phyloP scores from a whole-genome alignment of 2,797 vertebrate species.

The Gymnopithys bicolor region DNA sequence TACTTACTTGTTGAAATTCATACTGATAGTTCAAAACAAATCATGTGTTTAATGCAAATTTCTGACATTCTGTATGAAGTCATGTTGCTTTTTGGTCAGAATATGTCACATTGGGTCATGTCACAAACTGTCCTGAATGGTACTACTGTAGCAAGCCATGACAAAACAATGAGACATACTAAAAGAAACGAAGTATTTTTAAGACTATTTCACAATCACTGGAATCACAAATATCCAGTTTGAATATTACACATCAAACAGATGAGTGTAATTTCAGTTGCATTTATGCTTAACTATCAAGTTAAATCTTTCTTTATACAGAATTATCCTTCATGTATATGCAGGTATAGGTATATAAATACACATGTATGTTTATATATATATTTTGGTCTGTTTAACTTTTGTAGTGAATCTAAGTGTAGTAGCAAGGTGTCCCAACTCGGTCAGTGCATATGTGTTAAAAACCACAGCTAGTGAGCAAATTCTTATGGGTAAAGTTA shows the following conservation, averaged over 20 bases:
- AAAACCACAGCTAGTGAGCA: background rate
- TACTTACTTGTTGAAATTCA: background rate
- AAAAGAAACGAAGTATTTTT: constrained; percentile 40
- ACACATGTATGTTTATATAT: background rate
- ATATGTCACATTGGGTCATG: constrained; percentile 8
- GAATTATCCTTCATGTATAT: background rate
- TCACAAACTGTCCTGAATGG: background rate
- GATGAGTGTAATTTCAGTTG: background rate
- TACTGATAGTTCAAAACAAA: constrained; percentile 27
- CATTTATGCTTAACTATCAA: background rate
- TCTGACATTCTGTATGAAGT: constrained; percentile 27
- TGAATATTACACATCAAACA: constrained; percentile 5
- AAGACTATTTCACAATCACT: constrained; percentile 7
- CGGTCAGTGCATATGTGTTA: background rate
- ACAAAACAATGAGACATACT: constrained; percentile 43
- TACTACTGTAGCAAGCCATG: background rate
- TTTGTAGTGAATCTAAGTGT: background rate
- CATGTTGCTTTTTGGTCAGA: background rate
- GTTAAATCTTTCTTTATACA: background rate
- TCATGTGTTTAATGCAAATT: constrained; percentile 13
- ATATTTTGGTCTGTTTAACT: background rate
- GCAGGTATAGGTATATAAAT: background rate
- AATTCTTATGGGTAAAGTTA: background rate
- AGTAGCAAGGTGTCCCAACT: background rate
- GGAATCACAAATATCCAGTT: background rate